Base-by-base conservation (phyloP, 1,140 invertebrate species). In the Stegodyphus mimosarum region DNA sequence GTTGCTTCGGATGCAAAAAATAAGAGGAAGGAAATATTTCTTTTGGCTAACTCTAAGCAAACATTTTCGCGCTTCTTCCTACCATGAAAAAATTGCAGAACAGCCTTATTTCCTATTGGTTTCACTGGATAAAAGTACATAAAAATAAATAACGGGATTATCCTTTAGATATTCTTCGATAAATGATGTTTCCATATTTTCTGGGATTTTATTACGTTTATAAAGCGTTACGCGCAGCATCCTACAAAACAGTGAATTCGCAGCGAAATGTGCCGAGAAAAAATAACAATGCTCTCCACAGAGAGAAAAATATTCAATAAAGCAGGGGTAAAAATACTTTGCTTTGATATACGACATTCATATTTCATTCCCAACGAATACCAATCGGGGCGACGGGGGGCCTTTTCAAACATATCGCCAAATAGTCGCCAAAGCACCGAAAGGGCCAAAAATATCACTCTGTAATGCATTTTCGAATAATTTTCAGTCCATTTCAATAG, bases 391-490 rank as follows among this genome's bases (percentile, higher is more conserved):
- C 33, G 33, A 33, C 1, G 33, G 33, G 33, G 33, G 33, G 33
- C 3, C 33, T 33, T 33, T 33, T 33, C 18, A 48, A 75, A 75
- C 55, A 17, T 72, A 72, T 72, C 70, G 70, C 70, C 55, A 75
- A 75, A 75, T 75, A 75, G 73, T 63, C 73, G 73, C 73, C 73
- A 75, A 60, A 63, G 63, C 63, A 75, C 17, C 13, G 53, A 75
- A 75, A 75, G 52, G 73, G 55, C 15, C 55, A 7, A 17, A 75
- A 75, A 75, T 60, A 75, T 75, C 73, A 17, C 48, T 74, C 33
- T 11, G 73, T 75, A 75, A 75, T 75, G 53, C 73, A 75, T 75
- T 75, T 75, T 75, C 73, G 73, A 75, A 75, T 75, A 75, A 75
- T 75, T 75, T 63, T 75, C 52, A 63, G 55, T 48, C 73, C 55